Percentiles rank a stretch among this genome's conserved stretches.
Conservation (phyloP, 2,888 invertebrate species). For the Cephus runcator region DNA sequence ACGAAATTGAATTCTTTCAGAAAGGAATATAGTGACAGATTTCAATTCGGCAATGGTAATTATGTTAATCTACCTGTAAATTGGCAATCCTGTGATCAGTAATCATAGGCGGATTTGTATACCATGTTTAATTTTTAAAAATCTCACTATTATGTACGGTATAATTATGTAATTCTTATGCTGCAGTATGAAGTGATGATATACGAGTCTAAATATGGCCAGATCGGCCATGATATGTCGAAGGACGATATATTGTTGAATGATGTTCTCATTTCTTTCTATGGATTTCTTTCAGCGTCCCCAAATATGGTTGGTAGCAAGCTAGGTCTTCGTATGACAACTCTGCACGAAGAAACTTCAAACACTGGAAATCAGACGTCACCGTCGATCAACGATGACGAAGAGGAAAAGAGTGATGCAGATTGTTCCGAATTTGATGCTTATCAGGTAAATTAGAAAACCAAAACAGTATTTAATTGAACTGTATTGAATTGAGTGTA, state of each 20-base stretch:
- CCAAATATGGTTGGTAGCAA: constrained; percentile 82
- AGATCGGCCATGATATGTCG: constrained; percentile 43
- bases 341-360: constrained; percentile 83
- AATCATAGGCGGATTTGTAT: too few relatives aligned
- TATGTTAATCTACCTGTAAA: too few relatives aligned
- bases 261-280: not conserved
- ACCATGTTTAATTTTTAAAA: too few relatives aligned
- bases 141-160: not conserved
- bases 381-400: constrained; percentile 54
- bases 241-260: not conserved
- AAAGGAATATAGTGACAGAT: too few relatives aligned
- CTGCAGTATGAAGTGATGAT: not conserved
- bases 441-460: constrained; percentile 49
- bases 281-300: constrained; percentile 71
- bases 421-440: constrained; percentile 59
- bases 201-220: constrained; percentile 19
- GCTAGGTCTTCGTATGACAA: constrained; percentile 89
- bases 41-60: too few relatives aligned
- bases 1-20: too few relatives aligned
- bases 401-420: constrained; percentile 60
- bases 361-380: constrained; percentile 53
- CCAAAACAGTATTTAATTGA: constrained; percentile 6
- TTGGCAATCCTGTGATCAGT: too few relatives aligned
- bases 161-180: not conserved
- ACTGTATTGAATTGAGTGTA: not conserved